Percentiles rank a stretch among this genome's conserved stretches.
These are phyloP conservation scores for Thripadectes ignobilis DNA, from an alignment of 2,797 vertebrate genomes.

Conservation along the genomic window DNA sequence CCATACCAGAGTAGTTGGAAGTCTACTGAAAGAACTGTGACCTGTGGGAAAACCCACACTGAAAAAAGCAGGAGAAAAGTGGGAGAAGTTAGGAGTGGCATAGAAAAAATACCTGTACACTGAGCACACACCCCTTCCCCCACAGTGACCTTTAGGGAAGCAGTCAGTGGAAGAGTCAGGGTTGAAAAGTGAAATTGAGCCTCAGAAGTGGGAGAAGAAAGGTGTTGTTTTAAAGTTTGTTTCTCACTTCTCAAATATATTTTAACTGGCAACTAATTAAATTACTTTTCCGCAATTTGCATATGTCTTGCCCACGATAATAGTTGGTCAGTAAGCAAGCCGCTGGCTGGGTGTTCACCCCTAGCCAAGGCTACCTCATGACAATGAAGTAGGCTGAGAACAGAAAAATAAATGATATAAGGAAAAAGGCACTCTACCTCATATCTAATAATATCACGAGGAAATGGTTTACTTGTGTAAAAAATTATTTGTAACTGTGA, in stretches of 20 bases:
- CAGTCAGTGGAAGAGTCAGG: fast-evolving
- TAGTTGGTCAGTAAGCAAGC: fast-evolving
- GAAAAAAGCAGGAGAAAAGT: neutral
- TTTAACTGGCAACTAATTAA: neutral
- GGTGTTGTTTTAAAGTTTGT: neutral
- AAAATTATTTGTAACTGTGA: neutral
- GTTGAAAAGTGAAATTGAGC: neutral
- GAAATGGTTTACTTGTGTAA: neutral
- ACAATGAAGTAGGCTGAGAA: neutral
- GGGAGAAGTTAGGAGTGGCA: neutral
- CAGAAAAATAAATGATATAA: neutral
- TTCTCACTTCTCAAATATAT: neutral
- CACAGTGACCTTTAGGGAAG: fast-evolving
- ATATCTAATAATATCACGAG: neutral
- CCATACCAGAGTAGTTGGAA: fast-evolving
- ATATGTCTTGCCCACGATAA: neutral
- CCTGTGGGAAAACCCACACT: neutral
- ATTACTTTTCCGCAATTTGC: neutral
- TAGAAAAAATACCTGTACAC: neutral
- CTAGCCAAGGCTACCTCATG: neutral
- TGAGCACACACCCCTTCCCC: neutral
- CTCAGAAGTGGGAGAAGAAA: neutral
- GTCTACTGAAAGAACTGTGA: neutral
- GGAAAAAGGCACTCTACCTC: neutral
- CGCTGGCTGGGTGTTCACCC: neutral